These are phyloP conservation scores for Castor canadensis DNA, from an alignment of 2,113 vertebrate species.

Conservation along the genomic window DNA sequence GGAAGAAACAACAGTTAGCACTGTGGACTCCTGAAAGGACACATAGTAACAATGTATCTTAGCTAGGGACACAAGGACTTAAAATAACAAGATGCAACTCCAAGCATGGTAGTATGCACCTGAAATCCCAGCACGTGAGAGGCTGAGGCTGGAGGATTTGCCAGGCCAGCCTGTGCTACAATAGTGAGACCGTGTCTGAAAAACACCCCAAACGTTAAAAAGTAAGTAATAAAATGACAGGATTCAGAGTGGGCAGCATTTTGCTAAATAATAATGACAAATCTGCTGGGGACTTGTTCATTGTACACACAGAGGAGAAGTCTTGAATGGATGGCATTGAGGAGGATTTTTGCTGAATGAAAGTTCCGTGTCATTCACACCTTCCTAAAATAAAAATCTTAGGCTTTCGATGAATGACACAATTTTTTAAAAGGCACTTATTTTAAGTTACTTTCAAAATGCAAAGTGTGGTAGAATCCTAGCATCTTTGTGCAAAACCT, in stretches of 20 bases:
- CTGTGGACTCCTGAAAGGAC: not conserved
- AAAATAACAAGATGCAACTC: no score
- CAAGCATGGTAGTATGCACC: no score
- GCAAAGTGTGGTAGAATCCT: not conserved
- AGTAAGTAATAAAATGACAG: accelerated
- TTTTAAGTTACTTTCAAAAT: not conserved
- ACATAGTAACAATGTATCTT: accelerated
- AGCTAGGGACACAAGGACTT: accelerated
- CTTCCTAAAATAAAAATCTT: not conserved
- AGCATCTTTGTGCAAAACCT: not conserved
- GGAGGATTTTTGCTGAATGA: not conserved
- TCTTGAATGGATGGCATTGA: not conserved
- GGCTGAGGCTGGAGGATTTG: no score
- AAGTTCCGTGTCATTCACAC: not conserved
- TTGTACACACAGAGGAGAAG: accelerated
- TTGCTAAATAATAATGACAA: accelerated
- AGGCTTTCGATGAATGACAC: not conserved
- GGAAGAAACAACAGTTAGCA: not conserved
- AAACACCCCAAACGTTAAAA: no score
- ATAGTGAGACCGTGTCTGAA: no score
- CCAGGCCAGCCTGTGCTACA: no score
- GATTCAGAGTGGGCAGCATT: accelerated
- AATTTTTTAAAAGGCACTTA: not conserved
- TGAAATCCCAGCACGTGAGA: no score
- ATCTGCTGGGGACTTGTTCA: accelerated